Evolutionary conservation across 2,888 invertebrate species (phyloP).

Genomic region (Yponomeuta evonymella): DNA sequence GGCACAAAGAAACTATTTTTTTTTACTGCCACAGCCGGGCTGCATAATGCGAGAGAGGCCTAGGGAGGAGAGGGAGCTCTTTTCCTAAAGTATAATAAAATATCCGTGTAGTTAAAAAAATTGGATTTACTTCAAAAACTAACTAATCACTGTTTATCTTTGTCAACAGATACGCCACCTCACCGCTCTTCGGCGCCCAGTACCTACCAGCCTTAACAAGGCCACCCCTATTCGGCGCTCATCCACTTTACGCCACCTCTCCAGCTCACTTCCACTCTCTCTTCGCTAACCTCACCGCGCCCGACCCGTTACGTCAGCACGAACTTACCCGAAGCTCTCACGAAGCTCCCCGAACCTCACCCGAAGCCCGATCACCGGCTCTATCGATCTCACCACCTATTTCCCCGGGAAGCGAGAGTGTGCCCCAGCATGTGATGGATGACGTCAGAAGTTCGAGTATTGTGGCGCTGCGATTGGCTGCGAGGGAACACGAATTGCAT

Average conservation of each 20-base stretch:
- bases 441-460: constrained; percentile 92
- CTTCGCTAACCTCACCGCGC: constrained; percentile 82
- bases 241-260: constrained; percentile 60
- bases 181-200: constrained; percentile 60
- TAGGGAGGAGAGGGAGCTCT: no score
- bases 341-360: constrained; percentile 34
- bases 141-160: not conserved
- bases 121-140: not conserved
- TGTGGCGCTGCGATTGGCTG: constrained; percentile 89
- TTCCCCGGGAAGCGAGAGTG: constrained; percentile 67
- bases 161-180: constrained; percentile 55
- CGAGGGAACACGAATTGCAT: constrained; percentile 91
- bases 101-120: not conserved
- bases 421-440: constrained; percentile 63
- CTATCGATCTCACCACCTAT: constrained; percentile 73
- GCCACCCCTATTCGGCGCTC: constrained; percentile 54
- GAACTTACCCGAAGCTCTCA: constrained; percentile 36
- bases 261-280: constrained; percentile 88
- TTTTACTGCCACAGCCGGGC: not conserved
- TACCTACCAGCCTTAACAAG: constrained; percentile 60
- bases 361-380: constrained; percentile 47
- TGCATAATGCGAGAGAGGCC: no score
- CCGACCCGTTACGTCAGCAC: constrained; percentile 52
- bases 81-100: no score
- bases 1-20: no score